These are phyloP conservation scores for Archocentrus centrarchus DNA, from an alignment of 2,113 vertebrate genomes.

Conservation along the genomic window DNA sequence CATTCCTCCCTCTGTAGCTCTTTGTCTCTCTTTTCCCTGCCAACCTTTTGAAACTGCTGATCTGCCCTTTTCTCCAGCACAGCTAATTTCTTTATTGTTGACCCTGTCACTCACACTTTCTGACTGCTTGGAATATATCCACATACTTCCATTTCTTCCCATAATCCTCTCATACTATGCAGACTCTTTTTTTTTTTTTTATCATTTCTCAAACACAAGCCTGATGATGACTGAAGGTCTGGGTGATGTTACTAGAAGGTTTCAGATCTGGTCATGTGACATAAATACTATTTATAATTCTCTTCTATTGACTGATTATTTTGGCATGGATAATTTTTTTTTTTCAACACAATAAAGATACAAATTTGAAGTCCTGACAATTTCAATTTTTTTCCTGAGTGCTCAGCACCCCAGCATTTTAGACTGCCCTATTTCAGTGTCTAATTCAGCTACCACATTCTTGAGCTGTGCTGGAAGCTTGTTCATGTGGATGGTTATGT, in stretches of 20 bases:
- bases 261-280: not conserved
- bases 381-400: not conserved
- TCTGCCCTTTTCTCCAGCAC: constrained; percentile 31
- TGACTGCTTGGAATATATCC: constrained; percentile 20
- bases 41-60: constrained; percentile 68
- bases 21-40: constrained; percentile 6
- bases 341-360: not conserved
- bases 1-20: constrained; percentile 3
- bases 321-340: not conserved
- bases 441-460: not conserved
- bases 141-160: not conserved
- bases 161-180: not conserved
- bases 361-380: not conserved
- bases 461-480: not conserved
- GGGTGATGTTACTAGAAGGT: not conserved
- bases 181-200: not conserved
- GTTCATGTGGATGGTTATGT: not conserved
- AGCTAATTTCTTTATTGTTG: constrained; percentile 45
- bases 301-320: not conserved
- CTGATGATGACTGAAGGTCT: not conserved
- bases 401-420: constrained; percentile 2
- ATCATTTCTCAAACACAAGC: not conserved
- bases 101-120: constrained; percentile 29
- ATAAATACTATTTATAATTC: not conserved
- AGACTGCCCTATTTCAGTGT: not conserved